A percentile compares a stretch with the other conserved stretches of the same genome.
These are phyloP conservation scores for Sciurus niger DNA, from an alignment of 2,113 vertebrate genomes.

Conservation along the genomic window DNA sequence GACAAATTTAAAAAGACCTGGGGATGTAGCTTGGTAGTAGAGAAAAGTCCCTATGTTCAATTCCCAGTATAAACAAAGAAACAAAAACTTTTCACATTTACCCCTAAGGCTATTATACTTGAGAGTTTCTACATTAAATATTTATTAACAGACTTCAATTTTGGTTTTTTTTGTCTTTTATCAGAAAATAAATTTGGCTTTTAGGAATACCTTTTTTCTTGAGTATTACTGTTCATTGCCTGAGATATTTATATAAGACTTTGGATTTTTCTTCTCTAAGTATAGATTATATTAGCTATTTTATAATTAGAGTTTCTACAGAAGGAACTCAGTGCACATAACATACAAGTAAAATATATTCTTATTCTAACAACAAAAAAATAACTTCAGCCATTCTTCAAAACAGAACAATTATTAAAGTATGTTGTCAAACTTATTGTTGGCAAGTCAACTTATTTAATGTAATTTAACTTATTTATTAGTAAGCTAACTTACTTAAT, in stretches of 20 bases:
- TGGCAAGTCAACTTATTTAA: neutral
- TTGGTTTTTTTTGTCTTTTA: neutral
- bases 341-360: neutral
- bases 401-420: neutral
- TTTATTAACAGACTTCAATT: neutral
- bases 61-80: no score
- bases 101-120: neutral
- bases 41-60: no score
- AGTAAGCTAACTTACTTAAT: neutral
- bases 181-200: conserved; percentile 28
- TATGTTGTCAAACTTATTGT: conserved; percentile 13
- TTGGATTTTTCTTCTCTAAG: conserved; percentile 24
- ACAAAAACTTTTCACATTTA: conserved; percentile 1
- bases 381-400: neutral
- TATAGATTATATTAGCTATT: neutral
- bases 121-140: neutral
- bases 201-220: conserved; percentile 6
- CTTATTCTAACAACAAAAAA: conserved; percentile 8
- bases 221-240: conserved; percentile 22
- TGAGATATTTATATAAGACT: conserved; percentile 7
- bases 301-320: neutral
- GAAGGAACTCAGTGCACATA: neutral
- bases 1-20: no score
- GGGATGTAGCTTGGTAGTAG: no score
- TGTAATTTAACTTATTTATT: no score